Evolutionary conservation across 2,888 invertebrate species (phyloP).

Genomic region (Cactoblastis cactorum): DNA sequence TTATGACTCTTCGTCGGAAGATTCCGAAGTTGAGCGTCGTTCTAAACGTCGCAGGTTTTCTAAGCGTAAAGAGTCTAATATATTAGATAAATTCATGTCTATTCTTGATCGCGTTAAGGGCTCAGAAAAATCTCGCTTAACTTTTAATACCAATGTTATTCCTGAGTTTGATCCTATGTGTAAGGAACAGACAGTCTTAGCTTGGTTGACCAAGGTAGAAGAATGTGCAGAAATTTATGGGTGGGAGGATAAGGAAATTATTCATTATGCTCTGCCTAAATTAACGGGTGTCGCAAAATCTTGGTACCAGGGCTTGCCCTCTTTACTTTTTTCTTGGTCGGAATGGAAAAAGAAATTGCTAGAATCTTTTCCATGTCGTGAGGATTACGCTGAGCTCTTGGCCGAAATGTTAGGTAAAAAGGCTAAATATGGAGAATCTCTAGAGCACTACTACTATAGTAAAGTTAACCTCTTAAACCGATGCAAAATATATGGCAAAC

Average conservation of each 20-base stretch:
- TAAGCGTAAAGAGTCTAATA: too few species aligned
- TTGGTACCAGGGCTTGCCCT: conserved; percentile 23
- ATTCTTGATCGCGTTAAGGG: too few species aligned
- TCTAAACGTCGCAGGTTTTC: too few species aligned
- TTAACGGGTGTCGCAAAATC: conserved; percentile 21
- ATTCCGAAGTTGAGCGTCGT: too few species aligned
- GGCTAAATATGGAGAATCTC: conserved; percentile 19
- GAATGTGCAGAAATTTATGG: too few species aligned
- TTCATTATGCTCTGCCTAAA: conserved; percentile 27
- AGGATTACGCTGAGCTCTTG: conserved; percentile 24
- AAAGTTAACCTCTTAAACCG: conserved; percentile 26
- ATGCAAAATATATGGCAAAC: conserved; percentile 22
- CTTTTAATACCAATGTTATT: too few species aligned
- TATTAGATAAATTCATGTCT: too few species aligned
- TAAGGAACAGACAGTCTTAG: too few species aligned
- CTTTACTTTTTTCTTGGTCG: conserved; percentile 21
- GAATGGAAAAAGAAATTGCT: conserved; percentile 25
- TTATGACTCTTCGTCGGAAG: too few species aligned
- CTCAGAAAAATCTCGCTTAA: too few species aligned
- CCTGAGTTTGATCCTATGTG: too few species aligned
- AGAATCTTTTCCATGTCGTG: conserved; percentile 23
- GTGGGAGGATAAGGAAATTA: conserved; percentile 22
- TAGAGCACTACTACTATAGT: conserved; percentile 23
- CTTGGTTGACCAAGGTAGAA: too few species aligned
- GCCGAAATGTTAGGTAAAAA: conserved; percentile 25